Evolutionary conservation across 2,888 invertebrate genomes (phyloP), one percentile per base, ranked within the genome.

Genomic region (Asteroscopus sphinx): DNA sequence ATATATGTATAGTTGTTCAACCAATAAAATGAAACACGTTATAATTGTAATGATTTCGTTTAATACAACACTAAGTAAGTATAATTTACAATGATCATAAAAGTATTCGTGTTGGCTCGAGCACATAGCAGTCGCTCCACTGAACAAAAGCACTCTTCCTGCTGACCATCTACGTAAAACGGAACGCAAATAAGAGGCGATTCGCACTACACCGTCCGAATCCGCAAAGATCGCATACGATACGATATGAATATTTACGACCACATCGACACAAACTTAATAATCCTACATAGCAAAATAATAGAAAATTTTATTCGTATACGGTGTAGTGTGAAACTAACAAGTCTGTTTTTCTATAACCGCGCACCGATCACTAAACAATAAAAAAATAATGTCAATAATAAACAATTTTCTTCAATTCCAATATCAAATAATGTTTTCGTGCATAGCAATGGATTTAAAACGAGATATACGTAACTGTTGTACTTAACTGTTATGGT

Each of bases 11-110:
- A 3, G 25, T 3, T 25, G 25, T 30, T 15, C 8, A 26, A 13
- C 13, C 2, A 12, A n/a, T n/a, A n/a, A n/a, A 81, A 77, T 76
- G 55, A 82, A 82, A 82, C 73, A 66, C 47, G 26, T 12, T 12
- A 15, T 82, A 86, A 90, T 91, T 89, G 92, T 92, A 93, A 93
- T 93, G 92, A 92, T 93, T 93, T 93, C 87, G 89, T 93, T 94
- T 94, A 94, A 93, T 94, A 94, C 92, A 93, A 94, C 93, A 94
- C 93, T 94, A 94, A 92, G 89, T 93, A 93, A 91, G 91, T 92
- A 92, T 93, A 93, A 89, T 92, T 92, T 93, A 93, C 93, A 92
- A 90, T 92, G 87, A 88, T 88, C 86, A 87, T 85, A 89, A 86
- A 86, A 85, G 83, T 88, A 85, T 79, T 73, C 71, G 56, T 70